A percentile compares a stretch with the other conserved stretches of the same genome.
phyloP scores from a whole-genome alignment of 2,113 vertebrate species.

The Acanthisitta chloris region DNA sequence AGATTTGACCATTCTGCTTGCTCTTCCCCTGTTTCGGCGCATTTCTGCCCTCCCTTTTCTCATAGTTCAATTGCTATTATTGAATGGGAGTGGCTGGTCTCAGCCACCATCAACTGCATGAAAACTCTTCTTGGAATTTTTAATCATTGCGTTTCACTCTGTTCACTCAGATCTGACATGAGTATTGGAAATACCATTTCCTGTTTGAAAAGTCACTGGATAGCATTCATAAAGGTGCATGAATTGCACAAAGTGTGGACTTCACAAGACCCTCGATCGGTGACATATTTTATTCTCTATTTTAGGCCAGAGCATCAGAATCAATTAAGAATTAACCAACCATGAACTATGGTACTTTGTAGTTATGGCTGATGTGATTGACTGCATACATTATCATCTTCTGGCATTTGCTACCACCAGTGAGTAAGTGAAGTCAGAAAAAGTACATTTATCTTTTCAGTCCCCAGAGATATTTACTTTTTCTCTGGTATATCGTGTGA shows the following conservation, averaged over 20 bases:
- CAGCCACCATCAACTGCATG: neutral
- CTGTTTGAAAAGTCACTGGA: neutral
- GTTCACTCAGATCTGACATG: neutral
- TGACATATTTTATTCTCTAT: neutral
- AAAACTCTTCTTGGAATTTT: neutral
- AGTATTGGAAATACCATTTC: neutral
- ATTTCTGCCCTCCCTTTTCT: neutral
- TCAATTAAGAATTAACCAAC: neutral
- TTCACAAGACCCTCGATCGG: neutral
- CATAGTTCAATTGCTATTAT: neutral
- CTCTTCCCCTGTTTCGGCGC: neutral
- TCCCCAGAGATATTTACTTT: neutral
- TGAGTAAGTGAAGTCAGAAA: neutral
- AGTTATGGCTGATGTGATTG: neutral
- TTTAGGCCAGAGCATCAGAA: neutral
- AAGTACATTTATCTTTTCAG: neutral
- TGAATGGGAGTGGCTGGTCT: neutral
- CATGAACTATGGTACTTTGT: neutral
- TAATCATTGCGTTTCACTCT: neutral
- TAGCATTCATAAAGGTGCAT: neutral
- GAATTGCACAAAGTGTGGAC: neutral
- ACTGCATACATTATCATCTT: neutral
- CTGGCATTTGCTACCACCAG: neutral
- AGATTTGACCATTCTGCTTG: neutral
- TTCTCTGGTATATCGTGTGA: neutral